Evolutionary conservation across 2,113 vertebrate species (phyloP).

Genomic region (Datnioides undecimradiatus): DNA sequence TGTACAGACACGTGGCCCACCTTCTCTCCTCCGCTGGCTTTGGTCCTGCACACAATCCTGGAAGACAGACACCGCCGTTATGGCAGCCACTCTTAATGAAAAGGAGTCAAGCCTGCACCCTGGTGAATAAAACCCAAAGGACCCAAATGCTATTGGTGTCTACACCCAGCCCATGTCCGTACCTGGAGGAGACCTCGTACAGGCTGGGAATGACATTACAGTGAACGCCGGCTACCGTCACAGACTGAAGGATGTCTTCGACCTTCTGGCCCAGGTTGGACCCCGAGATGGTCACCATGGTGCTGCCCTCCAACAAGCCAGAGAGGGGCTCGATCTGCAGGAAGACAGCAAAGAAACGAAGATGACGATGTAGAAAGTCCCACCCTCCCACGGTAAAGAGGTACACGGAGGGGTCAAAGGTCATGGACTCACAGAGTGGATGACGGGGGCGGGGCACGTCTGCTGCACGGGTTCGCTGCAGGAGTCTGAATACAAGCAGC

Average conservation of each 20-base stretch:
- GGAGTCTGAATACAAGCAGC: slow-evolving; percentile 88
- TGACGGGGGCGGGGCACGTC: slow-evolving; percentile 93
- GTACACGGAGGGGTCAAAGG: background rate
- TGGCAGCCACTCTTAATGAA: background rate
- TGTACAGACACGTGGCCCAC: slow-evolving; percentile 86
- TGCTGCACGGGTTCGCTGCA: slow-evolving; percentile 88
- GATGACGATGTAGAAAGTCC: background rate
- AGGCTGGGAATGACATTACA: slow-evolving; percentile 88
- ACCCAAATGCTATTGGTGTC: background rate
- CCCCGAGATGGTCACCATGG: slow-evolving; percentile 92
- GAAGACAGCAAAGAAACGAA: background rate
- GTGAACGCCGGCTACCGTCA: slow-evolving; percentile 89
- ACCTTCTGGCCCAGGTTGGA: slow-evolving; percentile 97
- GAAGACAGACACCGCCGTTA: slow-evolving; percentile 15
- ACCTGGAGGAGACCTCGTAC: slow-evolving; percentile 97
- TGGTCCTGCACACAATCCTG: slow-evolving; percentile 93
- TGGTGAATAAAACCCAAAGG: too few species aligned
- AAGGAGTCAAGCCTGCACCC: background rate
- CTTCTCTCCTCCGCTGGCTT: slow-evolving; percentile 85
- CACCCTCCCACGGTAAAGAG: background rate
- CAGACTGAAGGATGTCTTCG: slow-evolving; percentile 90
- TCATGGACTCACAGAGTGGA: slow-evolving; percentile 88
- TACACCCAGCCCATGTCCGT: too few species aligned
- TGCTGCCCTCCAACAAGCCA: slow-evolving; percentile 93
- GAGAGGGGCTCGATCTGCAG: slow-evolving; percentile 93